These are phyloP conservation scores for Gallinago nigripennis DNA, from an alignment of 2,797 vertebrate species.

Conservation along the genomic window DNA sequence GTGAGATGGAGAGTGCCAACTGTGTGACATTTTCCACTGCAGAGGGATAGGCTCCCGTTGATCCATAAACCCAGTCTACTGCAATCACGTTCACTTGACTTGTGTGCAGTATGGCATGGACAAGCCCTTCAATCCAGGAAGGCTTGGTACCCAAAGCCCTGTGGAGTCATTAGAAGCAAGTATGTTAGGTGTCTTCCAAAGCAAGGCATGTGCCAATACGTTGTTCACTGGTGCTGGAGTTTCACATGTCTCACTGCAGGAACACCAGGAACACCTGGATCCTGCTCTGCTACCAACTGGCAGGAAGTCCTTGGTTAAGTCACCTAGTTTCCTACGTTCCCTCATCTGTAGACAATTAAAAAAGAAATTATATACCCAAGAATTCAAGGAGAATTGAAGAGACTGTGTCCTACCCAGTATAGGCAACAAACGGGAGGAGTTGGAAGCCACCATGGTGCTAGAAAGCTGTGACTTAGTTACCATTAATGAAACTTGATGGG, in stretches of 20 bases:
- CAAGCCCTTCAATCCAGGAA: slow-evolving; percentile 86
- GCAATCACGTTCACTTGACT: slow-evolving; percentile 85
- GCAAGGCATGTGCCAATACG: accelerated
- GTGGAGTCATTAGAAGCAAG: not conserved
- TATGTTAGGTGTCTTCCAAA: not conserved
- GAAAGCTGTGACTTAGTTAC: no score
- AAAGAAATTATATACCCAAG: no score
- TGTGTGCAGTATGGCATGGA: slow-evolving; percentile 76
- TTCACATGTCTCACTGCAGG: not conserved
- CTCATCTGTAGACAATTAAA: no score
- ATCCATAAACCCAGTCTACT: slow-evolving; percentile 90
- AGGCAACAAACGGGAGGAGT: no score
- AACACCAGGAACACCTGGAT: no score
- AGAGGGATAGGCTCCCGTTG: slow-evolving; percentile 85
- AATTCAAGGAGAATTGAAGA: no score
- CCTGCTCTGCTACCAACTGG: no score
- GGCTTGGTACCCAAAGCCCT: slow-evolving; percentile 90
- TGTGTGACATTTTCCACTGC: slow-evolving; percentile 89
- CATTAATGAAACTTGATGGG: no score
- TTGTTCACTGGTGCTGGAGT: not conserved
- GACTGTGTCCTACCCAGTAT: no score
- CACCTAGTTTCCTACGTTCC: no score
- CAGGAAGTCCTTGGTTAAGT: no score
- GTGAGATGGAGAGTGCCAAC: slow-evolving; percentile 84
- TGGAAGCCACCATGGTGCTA: no score